Base-by-base conservation (phyloP, 1,140 invertebrate species). In the Latrodectus geometricus region DNA sequence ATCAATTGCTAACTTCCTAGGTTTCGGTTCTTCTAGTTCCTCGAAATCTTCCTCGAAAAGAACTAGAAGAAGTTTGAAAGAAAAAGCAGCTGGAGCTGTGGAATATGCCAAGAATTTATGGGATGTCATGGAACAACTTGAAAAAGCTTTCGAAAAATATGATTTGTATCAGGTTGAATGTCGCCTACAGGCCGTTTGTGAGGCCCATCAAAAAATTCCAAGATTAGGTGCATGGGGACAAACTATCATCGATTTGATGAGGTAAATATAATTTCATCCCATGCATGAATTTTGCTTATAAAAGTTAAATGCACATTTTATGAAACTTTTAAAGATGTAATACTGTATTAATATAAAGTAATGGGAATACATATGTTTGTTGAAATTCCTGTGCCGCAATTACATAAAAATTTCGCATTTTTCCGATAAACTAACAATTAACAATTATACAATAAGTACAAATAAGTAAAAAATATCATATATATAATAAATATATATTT, bases 131-230 rank as follows among this genome's bases (percentile, higher is more conserved):
- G 87, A 81, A 21, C 49, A 88, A 49, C 69, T 88, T 4, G 87
- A 88, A 48, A 76, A 54, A 52, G 81, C 87, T 20, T 88, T 88
- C 54, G 79, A 88, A 50, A 85, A 73, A 69, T 88, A 88, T 69
- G 82, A 85, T 69, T 17, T 88, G 4, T 73, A 78, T n/a, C 79
- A 88, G 23, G 79, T 74, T 69, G 82, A 84, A 49, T 88, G 87
- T 50, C 65, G 81, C 21, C 35, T 85, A 23, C 75, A 68, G 20
- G 87, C 81, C 20, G 77, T 88, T 9, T 88, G 87, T 68, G 80
- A 88, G 54, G 52, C 75, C 20, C 87, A 88, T 52, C 79, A 88
- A 11, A 74, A 88, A 66, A n/a, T 21, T 48, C 52, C 50, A 73
- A 83, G 73, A n/a, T 35, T 73, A 73, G 69, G 73, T 35, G 54